phyloP scores from a whole-genome alignment of 30 jellyfish, hydroid and myxozoan genomes.

The Turritopsis dohrnii region DNA sequence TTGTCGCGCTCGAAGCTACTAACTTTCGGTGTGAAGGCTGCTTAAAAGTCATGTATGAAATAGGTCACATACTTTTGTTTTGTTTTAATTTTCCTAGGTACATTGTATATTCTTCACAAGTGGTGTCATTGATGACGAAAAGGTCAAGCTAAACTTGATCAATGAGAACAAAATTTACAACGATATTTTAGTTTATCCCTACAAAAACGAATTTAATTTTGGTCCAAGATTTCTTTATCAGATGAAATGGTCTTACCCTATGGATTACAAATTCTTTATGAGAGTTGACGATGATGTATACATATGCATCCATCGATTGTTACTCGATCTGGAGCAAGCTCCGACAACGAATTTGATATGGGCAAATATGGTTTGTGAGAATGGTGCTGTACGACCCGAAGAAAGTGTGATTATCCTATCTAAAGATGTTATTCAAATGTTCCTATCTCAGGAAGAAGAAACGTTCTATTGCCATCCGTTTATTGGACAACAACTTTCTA shows the following conservation, averaged over 20 bases:
- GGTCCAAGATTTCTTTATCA: background rate
- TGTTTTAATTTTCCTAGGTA: background rate
- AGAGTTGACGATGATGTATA: background rate
- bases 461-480: constrained; percentile 66
- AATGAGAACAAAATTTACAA: background rate
- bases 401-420: constrained; percentile 66
- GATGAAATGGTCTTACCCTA: background rate
- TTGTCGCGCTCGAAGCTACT: too few relatives aligned
- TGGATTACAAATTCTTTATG: background rate
- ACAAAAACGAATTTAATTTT: background rate
- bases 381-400: constrained; percentile 64
- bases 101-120: background rate
- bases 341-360: constrained; percentile 46
- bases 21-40: background rate
- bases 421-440: constrained; percentile 53
- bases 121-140: background rate
- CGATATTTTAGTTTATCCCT: background rate
- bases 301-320: background rate
- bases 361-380: constrained; percentile 64
- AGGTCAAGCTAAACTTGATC: background rate
- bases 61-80: background rate
- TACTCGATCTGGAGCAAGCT: constrained; percentile 29
- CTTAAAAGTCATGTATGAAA: too few relatives aligned
- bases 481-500: constrained; percentile 75
- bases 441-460: constrained; percentile 50